Evolutionary conservation across 2,888 invertebrate species (phyloP).

Genomic region (Masnerella sp.): DNA sequence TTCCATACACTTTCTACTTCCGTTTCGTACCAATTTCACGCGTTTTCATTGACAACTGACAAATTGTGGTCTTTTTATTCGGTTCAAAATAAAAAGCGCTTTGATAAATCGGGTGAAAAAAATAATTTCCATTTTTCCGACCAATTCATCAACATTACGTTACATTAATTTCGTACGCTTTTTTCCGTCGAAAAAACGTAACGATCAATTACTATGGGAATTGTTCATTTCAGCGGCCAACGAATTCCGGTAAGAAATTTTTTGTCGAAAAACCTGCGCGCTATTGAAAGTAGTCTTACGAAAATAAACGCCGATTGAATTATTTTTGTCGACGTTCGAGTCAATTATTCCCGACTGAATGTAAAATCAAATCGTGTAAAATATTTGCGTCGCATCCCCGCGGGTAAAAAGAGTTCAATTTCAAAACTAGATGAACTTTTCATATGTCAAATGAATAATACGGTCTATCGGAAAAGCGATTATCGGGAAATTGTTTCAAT

Average conservation of each 20-base stretch:
- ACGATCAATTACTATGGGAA: constrained; percentile 1
- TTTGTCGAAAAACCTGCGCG: constrained; percentile 8
- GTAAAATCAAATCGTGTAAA: constrained; percentile 53
- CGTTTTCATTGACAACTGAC: constrained; percentile 38
- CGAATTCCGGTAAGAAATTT: constrained; percentile 14
- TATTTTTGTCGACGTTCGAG: constrained; percentile 45
- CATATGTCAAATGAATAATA: constrained; percentile 51
- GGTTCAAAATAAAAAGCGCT: constrained; percentile 6
- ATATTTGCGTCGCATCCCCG: constrained; percentile 38
- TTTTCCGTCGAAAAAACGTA: not conserved
- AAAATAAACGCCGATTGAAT: constrained; percentile 47
- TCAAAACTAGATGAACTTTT: constrained; percentile 55
- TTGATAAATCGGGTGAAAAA: not conserved
- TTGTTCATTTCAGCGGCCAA: not conserved
- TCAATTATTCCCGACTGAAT: constrained; percentile 53
- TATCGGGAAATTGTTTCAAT: constrained; percentile 52
- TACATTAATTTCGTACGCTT: constrained; percentile 3
- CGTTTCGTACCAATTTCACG: constrained; percentile 38
- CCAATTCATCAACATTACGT: constrained; percentile 7
- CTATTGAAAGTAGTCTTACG: constrained; percentile 25
- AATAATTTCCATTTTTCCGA: not conserved
- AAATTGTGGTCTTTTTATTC: constrained; percentile 35
- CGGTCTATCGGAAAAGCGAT: constrained; percentile 52
- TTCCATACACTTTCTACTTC: constrained; percentile 39
- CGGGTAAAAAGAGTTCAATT: constrained; percentile 50